Conservation (phyloP, 64 coral and sea anemone species). For the Stichodactyla helianthus region DNA sequence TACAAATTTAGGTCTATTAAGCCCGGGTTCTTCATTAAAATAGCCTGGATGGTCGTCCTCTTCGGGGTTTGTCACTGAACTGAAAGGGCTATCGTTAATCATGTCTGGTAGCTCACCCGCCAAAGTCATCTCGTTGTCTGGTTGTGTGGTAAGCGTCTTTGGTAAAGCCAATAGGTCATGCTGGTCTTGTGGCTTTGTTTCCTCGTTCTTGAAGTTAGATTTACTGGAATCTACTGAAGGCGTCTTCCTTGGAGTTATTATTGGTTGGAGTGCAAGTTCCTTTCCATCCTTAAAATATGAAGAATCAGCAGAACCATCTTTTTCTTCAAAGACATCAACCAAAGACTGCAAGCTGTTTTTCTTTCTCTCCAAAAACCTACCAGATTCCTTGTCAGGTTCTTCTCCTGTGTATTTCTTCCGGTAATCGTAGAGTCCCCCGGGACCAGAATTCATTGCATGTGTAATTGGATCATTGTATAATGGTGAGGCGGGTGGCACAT, state of each 20-base stretch:
- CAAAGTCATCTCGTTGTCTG: not conserved
- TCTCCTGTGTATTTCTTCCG: slow-evolving; percentile 16
- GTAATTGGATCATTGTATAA: not conserved
- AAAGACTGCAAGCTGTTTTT: slow-evolving; percentile 8
- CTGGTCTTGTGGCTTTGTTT: not conserved
- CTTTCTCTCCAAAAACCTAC: not conserved
- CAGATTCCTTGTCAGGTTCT: not conserved
- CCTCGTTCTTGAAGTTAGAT: not conserved
- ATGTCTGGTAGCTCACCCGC: not conserved
- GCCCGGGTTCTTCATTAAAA: not conserved
- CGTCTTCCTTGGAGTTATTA: not conserved
- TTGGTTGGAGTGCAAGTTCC: not conserved
- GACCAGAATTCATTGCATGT: slow-evolving; percentile 11
- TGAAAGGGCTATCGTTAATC: not conserved
- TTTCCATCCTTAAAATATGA: not conserved
- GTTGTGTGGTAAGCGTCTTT: not conserved
- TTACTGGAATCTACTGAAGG: not conserved
- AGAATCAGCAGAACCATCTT: not conserved
- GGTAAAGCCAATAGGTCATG: not conserved
- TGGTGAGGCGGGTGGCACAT: not conserved
- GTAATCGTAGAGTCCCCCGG: not conserved
- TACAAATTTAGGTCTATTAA: not conserved
- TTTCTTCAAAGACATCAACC: not conserved
- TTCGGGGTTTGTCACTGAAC: not conserved
- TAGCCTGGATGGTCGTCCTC: not conserved